phyloP scores from a whole-genome alignment of 2,888 invertebrate species.

The Microplitis deprimator region DNA sequence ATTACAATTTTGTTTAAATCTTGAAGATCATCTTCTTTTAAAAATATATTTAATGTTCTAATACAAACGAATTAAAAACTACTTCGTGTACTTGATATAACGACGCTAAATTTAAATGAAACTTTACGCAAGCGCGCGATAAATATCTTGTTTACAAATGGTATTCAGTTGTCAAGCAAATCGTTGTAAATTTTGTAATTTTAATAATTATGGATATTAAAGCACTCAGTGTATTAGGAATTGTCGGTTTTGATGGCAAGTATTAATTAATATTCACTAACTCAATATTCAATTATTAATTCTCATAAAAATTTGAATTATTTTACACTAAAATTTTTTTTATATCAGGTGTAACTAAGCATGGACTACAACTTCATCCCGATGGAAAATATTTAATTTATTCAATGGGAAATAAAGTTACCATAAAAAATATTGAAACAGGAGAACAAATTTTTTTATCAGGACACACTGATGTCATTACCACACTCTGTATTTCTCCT shows the following conservation, averaged over 20 bases:
- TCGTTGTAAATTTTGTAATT: not conserved
- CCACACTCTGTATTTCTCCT: conserved; percentile 83
- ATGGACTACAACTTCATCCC: conserved; percentile 82
- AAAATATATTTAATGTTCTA: too few relatives aligned
- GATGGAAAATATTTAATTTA: conserved; percentile 81
- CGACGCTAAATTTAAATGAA: conserved; percentile 5
- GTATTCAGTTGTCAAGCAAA: conserved; percentile 4
- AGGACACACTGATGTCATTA: conserved; percentile 86
- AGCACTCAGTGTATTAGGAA: conserved; percentile 78
- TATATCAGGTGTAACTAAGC: conserved; percentile 64
- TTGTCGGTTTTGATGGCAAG: conserved; percentile 87
- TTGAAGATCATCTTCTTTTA: too few relatives aligned
- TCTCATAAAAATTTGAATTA: conserved; percentile 26
- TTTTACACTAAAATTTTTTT: conserved; percentile 8
- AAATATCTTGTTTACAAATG: not conserved
- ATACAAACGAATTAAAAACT: too few relatives aligned
- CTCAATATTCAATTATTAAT: conserved; percentile 22
- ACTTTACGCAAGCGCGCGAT: not conserved
- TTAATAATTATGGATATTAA: conserved; percentile 72
- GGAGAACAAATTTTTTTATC: conserved; percentile 83
- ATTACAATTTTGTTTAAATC: too few relatives aligned
- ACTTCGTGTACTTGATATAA: not conserved
- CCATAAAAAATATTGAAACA: conserved; percentile 79
- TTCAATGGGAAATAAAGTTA: conserved; percentile 85
- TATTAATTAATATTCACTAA: conserved; percentile 42